phyloP scores from a whole-genome alignment of 37 sponge, comb jelly and placozoan genomes.

The Cliona cf. orientalis region DNA sequence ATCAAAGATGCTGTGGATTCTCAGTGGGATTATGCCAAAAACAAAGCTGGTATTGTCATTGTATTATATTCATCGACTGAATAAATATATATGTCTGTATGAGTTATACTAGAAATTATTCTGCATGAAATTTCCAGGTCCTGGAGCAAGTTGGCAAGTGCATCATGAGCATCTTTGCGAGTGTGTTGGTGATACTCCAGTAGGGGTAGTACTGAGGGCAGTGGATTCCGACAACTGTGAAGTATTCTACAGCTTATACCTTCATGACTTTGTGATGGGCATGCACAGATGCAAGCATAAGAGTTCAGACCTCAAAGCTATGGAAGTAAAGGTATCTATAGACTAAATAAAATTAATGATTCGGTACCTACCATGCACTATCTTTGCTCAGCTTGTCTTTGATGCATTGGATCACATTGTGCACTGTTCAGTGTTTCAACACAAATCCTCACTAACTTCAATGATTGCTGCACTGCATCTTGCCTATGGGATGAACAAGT shows the following conservation, averaged over 20 bases:
- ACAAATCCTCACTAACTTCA: not conserved
- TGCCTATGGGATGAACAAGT: not conserved
- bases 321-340: slow-evolving; percentile 50
- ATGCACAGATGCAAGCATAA: slow-evolving; percentile 51
- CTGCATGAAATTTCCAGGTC: not conserved
- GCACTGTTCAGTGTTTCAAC: not conserved
- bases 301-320: not conserved
- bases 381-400: slow-evolving; percentile 19
- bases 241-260: slow-evolving; percentile 48
- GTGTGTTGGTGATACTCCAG: slow-evolving; percentile 19
- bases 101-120: not conserved
- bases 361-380: no score
- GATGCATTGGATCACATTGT: slow-evolving; percentile 13
- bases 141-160: not conserved
- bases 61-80: not conserved
- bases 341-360: no score
- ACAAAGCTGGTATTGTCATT: not conserved
- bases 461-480: slow-evolving; percentile 36
- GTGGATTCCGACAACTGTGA: slow-evolving; percentile 16
- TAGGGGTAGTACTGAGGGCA: slow-evolving; percentile 30
- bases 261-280: slow-evolving; percentile 59
- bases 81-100: not conserved
- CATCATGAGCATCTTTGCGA: slow-evolving; percentile 41
- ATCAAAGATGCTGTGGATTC: slow-evolving; percentile 59
- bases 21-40: slow-evolving; percentile 27